These are phyloP conservation scores for Okamejei kenojei DNA, from an alignment of 2,797 vertebrate genomes.

Conservation along the genomic window DNA sequence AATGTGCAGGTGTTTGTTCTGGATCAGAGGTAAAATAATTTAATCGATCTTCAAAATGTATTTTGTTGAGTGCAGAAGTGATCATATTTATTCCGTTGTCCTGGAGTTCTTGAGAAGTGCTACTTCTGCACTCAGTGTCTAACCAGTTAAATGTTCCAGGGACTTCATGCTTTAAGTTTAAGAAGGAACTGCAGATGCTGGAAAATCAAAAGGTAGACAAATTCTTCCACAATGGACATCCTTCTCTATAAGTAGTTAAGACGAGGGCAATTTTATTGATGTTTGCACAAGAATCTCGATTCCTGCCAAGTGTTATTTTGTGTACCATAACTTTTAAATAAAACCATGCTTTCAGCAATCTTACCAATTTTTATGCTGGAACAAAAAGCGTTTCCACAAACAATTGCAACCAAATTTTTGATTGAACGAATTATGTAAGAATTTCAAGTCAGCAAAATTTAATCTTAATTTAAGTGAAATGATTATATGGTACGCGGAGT, in stretches of 20 bases:
- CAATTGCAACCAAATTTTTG: constrained; percentile 1
- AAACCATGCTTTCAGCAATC: not conserved
- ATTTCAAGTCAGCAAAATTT: constrained; percentile 21
- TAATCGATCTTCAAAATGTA: not conserved
- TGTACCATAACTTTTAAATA: not conserved
- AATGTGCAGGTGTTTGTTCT: too few species aligned
- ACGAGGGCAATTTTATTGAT: not conserved
- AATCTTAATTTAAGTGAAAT: constrained; percentile 35
- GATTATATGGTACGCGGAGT: constrained; percentile 26
- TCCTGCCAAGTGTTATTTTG: too few species aligned
- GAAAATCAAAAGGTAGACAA: too few species aligned
- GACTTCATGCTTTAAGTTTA: too few species aligned
- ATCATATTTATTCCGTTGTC: not conserved
- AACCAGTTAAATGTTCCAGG: not conserved
- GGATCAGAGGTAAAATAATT: not conserved
- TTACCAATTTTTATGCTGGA: constrained; percentile 16
- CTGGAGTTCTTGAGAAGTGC: not conserved
- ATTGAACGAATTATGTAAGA: constrained; percentile 8
- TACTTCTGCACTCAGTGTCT: not conserved
- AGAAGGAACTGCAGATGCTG: too few species aligned
- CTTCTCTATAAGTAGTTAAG: not conserved
- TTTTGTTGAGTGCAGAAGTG: not conserved
- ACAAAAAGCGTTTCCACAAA: not conserved
- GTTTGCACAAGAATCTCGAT: not conserved
- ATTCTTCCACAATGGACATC: too few species aligned